Evolutionary conservation across 2,888 invertebrate species (phyloP), one percentile per base, ranked within the genome.

Genomic region (Scelioninae gen. 1): DNA sequence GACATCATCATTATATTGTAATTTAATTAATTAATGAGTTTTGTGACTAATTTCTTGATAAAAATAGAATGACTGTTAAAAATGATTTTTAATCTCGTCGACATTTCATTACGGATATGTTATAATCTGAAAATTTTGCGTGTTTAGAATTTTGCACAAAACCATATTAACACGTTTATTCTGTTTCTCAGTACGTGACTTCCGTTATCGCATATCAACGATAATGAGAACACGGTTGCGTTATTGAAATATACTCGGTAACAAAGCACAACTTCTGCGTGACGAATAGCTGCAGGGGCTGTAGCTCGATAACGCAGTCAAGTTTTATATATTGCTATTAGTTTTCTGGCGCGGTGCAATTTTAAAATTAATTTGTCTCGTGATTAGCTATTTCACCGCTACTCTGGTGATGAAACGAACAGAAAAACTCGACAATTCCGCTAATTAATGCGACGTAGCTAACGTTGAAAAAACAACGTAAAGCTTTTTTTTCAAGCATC

Each of bases 211-310:
- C 69, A 23, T 76, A 83, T 72, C 66, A 68, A 15, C 65, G 76
- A 77, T 83, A 83, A 82, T 82, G 74, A 83, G 71, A 68, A 75
- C 78, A 75, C 55, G 72, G 77, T 55, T 74, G 68, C 49, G 63
- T 83, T 80, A 83, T 76, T 76, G 79, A 83, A 80, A 83, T 77
- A 77, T 77, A 68, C 45, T 77, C 63, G 66, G 76, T 40, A 77
- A 83, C 77, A 77, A 80, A 77, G 80, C 83, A 62, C 72, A 76
- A 80, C 65, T 78, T 74, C 74, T 78, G 78, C 78, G 74, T 83
- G 78, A 79, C 83, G 80, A 83, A 77, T 69, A 77, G 80, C 80
- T 68, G 29, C 62, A 55, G 66, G 79, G 75, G 55, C 51, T 77
- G 72, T 16, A 13, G 31, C 31, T 60, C 66, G 83, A 83, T 83